A percentile compares a stretch with the other conserved stretches of the same genome.
Evolutionary conservation across 2,113 vertebrate species (phyloP).

Genomic region (Acinonyx jubatus): DNA sequence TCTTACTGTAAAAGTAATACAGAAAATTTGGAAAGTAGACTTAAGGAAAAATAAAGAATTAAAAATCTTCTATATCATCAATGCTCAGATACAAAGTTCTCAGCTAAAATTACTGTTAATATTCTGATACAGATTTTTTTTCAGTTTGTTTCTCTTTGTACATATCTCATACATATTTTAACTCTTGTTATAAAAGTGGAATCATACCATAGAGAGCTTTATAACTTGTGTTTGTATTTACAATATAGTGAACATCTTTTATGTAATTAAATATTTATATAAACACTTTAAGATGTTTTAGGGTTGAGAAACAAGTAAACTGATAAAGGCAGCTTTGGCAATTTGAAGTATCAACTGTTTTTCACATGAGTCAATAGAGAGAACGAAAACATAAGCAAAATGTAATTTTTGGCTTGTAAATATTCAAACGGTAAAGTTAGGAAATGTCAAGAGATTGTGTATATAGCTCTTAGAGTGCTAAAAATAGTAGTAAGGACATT

Average conservation of each 20-base stretch:
- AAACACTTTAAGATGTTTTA: background rate
- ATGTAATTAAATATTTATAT: slow-evolving; percentile 26
- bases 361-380: slow-evolving; percentile 36
- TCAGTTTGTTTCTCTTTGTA: background rate
- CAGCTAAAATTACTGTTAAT: background rate
- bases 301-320: slow-evolving; percentile 39
- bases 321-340: background rate
- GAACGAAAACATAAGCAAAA: slow-evolving; percentile 59
- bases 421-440: slow-evolving; percentile 64
- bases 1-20: background rate
- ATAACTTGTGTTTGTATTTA: background rate
- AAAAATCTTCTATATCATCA: background rate
- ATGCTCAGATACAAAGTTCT: background rate
- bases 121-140: background rate
- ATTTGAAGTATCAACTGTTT: background rate
- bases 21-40: background rate
- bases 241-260: background rate
- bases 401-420: slow-evolving; percentile 47
- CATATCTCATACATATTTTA: background rate
- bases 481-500: slow-evolving; percentile 65
- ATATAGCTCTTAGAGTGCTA: slow-evolving; percentile 64
- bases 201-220: background rate
- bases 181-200: background rate
- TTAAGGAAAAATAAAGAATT: background rate
- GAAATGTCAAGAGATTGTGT: slow-evolving; percentile 54